These are phyloP conservation scores for Erpetoichthys calabaricus DNA, from an alignment of 2,797 vertebrate species.

Conservation along the genomic window DNA sequence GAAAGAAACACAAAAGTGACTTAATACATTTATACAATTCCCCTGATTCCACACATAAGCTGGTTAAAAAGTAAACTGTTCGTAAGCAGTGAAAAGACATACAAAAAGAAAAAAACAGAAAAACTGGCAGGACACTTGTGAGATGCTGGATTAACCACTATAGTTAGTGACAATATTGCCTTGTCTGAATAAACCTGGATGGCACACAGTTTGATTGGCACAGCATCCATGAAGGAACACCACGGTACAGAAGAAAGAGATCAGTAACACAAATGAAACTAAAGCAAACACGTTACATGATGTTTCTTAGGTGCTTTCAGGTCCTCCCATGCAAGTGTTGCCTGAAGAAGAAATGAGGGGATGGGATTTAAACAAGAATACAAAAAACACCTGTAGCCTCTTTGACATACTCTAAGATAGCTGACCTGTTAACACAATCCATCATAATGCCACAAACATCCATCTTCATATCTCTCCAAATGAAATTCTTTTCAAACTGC, in stretches of 20 bases:
- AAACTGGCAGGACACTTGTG: no score
- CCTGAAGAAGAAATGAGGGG: constrained; percentile 26
- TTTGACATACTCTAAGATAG: constrained; percentile 3
- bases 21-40: no score
- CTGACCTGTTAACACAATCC: neutral
- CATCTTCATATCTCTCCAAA: neutral
- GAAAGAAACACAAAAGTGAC: no score
- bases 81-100: no score
- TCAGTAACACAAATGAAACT: constrained; percentile 18
- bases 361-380: constrained; percentile 8
- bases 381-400: no score
- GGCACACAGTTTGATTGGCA: constrained; percentile 23
- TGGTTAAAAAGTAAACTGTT: no score
- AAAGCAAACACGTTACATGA: constrained; percentile 26
- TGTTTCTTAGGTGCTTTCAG: constrained; percentile 25
- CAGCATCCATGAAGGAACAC: constrained; percentile 31
- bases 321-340: constrained; percentile 32
- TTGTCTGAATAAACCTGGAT: neutral
- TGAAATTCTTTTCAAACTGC: no score
- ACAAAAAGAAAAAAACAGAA: no score
- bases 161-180: no score
- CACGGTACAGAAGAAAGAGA: constrained; percentile 25
- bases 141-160: no score
- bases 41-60: no score
- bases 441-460: constrained; percentile 5